Evolutionary conservation across 2,113 vertebrate genomes (phyloP).

Genomic region (Nettapus auritus): DNA sequence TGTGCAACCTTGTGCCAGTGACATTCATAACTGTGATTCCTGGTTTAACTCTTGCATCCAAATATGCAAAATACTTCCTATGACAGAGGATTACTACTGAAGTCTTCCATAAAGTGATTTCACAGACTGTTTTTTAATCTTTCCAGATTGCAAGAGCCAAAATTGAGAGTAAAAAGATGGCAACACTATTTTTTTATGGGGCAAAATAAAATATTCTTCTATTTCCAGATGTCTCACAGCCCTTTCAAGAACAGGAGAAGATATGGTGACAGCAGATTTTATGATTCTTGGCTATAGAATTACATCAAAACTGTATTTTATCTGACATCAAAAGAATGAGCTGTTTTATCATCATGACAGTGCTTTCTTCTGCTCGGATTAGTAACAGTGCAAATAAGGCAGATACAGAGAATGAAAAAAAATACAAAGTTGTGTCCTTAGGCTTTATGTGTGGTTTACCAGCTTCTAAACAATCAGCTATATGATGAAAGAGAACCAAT

Average conservation of each 20-base stretch:
- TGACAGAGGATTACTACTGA: neutral
- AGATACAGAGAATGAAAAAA: neutral
- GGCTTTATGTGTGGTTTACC: neutral
- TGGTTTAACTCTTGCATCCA: neutral
- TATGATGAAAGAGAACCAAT: neutral
- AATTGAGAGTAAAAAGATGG: neutral
- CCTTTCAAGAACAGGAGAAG: conserved; percentile 12
- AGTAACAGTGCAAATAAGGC: conserved; percentile 2
- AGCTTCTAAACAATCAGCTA: neutral
- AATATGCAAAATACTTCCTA: conserved; percentile 40
- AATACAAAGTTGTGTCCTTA: neutral
- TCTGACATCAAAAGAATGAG: conserved; percentile 49
- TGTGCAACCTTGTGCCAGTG: neutral
- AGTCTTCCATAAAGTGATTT: conserved; percentile 23
- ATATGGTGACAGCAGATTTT: conserved; percentile 24
- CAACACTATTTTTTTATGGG: neutral
- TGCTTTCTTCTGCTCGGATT: neutral
- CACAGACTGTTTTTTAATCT: neutral
- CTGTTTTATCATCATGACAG: conserved; percentile 12
- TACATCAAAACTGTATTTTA: conserved; percentile 23
- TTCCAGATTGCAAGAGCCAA: neutral
- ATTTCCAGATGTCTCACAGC: conserved; percentile 21
- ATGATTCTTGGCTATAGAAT: conserved; percentile 3
- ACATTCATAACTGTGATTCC: neutral
- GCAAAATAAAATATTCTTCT: neutral